A percentile compares a stretch with the other conserved stretches of the same genome.
phyloP scores from a whole-genome alignment of 1,140 invertebrate genomes.

The Ectropis grisescens region DNA sequence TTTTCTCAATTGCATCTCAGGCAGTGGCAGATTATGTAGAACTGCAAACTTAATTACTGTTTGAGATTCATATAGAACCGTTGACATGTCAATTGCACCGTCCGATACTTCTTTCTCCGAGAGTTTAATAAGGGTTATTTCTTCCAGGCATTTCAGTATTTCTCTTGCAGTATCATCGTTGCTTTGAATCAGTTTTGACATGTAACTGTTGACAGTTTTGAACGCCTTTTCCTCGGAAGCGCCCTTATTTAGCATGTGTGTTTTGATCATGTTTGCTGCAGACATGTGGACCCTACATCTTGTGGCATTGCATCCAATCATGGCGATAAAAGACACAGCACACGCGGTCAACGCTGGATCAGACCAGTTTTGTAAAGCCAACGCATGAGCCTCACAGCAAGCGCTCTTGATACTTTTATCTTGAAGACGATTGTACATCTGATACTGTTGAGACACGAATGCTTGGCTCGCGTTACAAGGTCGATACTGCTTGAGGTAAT shows the following conservation, averaged over 20 bases:
- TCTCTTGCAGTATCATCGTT: conserved; percentile 41
- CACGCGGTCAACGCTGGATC: conserved; percentile 69
- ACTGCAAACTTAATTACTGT: conserved; percentile 73
- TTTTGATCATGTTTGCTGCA: conserved; percentile 63
- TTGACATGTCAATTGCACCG: conserved; percentile 51
- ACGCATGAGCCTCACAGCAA: conserved; percentile 69
- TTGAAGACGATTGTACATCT: conserved; percentile 56
- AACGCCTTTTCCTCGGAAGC: conserved; percentile 41
- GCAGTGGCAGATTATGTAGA: conserved; percentile 69
- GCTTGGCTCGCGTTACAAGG: conserved; percentile 74
- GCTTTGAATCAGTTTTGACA: conserved; percentile 51
- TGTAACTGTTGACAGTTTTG: conserved; percentile 49
- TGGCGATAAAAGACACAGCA: conserved; percentile 75
- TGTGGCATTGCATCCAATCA: conserved; percentile 72
- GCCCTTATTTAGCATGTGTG: conserved; percentile 34
- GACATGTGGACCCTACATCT: conserved; percentile 72
- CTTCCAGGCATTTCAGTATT: conserved; percentile 61
- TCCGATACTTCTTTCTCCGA: conserved; percentile 37
- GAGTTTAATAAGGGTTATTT: conserved; percentile 36
- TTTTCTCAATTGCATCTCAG: conserved; percentile 68
- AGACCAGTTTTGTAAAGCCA: conserved; percentile 72
- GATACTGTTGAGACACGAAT: conserved; percentile 62
- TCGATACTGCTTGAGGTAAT: conserved; percentile 76
- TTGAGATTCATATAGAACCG: conserved; percentile 69
- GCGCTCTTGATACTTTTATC: conserved; percentile 67